These are phyloP conservation scores for Urocitellus parryii DNA, from an alignment of 2,113 vertebrate genomes.

Conservation along the genomic window DNA sequence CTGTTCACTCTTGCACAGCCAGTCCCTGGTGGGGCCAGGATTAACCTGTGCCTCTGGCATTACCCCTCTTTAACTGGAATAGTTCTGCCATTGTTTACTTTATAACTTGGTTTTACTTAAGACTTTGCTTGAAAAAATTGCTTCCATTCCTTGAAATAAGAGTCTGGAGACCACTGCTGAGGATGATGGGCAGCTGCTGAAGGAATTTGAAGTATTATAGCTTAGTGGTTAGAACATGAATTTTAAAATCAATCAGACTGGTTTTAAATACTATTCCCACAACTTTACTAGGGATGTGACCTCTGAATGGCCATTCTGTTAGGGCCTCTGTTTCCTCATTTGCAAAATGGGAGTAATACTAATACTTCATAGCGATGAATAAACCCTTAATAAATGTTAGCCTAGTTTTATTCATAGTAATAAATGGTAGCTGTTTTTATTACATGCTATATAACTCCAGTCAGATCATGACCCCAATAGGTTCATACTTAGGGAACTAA, in stretches of 20 bases:
- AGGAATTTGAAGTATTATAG: not conserved
- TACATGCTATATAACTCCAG: not conserved
- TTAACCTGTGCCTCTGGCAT: not conserved
- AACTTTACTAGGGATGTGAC: not conserved
- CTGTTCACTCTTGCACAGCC: not conserved
- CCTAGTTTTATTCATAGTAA: not conserved
- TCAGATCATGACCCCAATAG: not conserved
- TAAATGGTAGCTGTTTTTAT: not conserved
- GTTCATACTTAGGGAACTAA: not conserved
- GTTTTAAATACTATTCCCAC: not conserved
- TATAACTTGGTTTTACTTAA: not conserved
- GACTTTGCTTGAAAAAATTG: conserved; percentile 11
- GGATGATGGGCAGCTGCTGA: not conserved
- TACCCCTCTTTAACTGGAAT: not conserved
- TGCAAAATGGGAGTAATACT: not conserved
- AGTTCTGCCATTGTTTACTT: not conserved
- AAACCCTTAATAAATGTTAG: not conserved
- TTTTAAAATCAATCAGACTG: not conserved
- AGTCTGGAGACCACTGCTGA: not conserved
- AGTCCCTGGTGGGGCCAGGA: not conserved
- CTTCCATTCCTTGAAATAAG: not conserved
- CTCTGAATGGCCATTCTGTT: not conserved
- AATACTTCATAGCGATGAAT: not conserved
- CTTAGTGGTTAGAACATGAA: not conserved
- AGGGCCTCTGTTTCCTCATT: not conserved